Evolutionary conservation across 1,140 invertebrate species (phyloP), one percentile per base, ranked within the genome.

Genomic region (Zaprionus gabonicus): DNA sequence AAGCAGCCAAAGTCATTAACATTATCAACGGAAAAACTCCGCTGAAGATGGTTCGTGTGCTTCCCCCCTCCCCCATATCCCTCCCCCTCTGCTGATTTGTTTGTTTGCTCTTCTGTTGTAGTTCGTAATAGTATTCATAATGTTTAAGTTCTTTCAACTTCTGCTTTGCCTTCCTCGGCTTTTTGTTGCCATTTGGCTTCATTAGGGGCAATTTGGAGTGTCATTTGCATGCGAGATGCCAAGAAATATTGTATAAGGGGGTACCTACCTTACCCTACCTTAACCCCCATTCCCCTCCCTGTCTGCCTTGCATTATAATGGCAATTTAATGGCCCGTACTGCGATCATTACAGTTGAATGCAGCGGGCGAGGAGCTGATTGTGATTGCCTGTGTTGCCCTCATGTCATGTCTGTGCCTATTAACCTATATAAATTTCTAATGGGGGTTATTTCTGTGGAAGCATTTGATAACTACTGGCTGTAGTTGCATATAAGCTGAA

Each of bases 1-100:
- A 53, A 51, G 46, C 58, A 31, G 34, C 15, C 34, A 76, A 81
- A 84, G 78, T 85, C 82, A 84, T 84, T 84, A 84, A 81, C 82
- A 71, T 85, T 84, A 81, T 78, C 80, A 79, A 64, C 31, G 44
- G 23, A 25, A 5, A 41, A 77, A 70, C 41, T 46, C 44, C 38
- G 31, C 34, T 38, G 38, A 27, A 41, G 53, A 60, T 46, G 70
- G 36, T 49, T 20, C 27, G 13, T 23, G 12, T 34, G 5, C 20
- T 10, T 3, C 3, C 17, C 31, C 62, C 4, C 5, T 3, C 2
- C 41, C 25, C 9, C 17, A 20, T 20, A 20, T 20, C 20, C 20
- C n/a, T 0, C 10, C 27, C 9, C 38, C 55, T 65, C 0, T 55
- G 44, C 51, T 7, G 44, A 49, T 49, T 49, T 34, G 38, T n/a